These are phyloP conservation scores for Orientallactaga bullata DNA, from an alignment of 2,113 vertebrate species.

Conservation along the genomic window DNA sequence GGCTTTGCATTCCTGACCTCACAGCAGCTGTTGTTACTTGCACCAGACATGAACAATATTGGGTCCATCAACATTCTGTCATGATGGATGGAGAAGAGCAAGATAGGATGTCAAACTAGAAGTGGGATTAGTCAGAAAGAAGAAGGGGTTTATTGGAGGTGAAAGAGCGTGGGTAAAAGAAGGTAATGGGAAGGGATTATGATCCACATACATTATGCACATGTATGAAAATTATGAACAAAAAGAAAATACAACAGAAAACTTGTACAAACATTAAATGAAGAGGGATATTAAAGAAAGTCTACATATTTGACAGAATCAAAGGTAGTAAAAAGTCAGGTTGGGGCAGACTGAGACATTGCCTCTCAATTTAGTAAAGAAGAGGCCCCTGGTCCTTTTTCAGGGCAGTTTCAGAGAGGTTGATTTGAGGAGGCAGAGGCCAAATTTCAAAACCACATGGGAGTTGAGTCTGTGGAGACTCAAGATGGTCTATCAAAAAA, in stretches of 20 bases:
- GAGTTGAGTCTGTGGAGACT: not conserved
- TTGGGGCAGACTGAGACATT: not conserved
- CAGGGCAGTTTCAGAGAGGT: not conserved
- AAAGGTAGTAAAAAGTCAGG: not conserved
- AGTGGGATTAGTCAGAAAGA: too few relatives aligned
- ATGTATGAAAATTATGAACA: too few relatives aligned
- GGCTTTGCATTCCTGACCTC: too few relatives aligned
- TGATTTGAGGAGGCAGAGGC: not conserved
- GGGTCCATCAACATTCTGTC: too few relatives aligned
- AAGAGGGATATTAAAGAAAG: not conserved
- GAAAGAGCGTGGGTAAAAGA: too few relatives aligned
- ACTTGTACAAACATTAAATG: not conserved
- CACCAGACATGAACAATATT: too few relatives aligned
- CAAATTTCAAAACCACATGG: not conserved
- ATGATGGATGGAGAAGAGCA: too few relatives aligned
- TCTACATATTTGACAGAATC: not conserved
- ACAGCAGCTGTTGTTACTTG: too few relatives aligned
- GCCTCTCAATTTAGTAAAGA: not conserved
- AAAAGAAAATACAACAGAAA: not conserved
- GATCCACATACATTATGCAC: too few relatives aligned
- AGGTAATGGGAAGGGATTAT: too few relatives aligned
- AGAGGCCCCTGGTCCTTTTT: not conserved
- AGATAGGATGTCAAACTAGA: too few relatives aligned
- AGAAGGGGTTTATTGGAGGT: too few relatives aligned
- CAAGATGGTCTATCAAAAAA: not conserved